Evolutionary conservation across 1,140 invertebrate species (phyloP).

Genomic region (Carposina sasakii): DNA sequence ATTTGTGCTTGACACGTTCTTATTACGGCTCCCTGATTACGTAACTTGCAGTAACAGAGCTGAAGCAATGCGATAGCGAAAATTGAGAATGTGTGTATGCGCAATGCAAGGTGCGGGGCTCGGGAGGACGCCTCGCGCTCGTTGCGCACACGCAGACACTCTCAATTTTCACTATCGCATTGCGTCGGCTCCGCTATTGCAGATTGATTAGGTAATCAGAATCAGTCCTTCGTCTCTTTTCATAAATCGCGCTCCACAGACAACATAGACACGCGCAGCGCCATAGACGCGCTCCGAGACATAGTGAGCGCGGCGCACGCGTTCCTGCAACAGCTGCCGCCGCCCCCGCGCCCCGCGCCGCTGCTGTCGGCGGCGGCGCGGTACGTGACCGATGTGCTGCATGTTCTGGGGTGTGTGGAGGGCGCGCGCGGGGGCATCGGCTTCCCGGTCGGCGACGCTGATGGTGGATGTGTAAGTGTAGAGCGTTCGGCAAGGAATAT

Average conservation of each 20-base stretch:
- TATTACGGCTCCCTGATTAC: too few species aligned
- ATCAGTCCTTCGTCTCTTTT: too few species aligned
- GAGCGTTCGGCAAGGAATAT: background rate
- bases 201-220: too few species aligned
- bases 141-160: too few species aligned
- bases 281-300: slow-evolving; percentile 88
- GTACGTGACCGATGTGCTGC: slow-evolving; percentile 91
- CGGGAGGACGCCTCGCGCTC: too few species aligned
- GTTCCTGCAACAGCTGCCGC: slow-evolving; percentile 81
- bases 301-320: slow-evolving; percentile 87
- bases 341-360: slow-evolving; percentile 69
- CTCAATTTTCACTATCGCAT: too few species aligned
- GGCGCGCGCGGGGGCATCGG: slow-evolving; percentile 81
- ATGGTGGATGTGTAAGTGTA: slow-evolving; percentile 72
- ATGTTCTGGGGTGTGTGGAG: slow-evolving; percentile 90
- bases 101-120: too few species aligned
- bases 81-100: too few species aligned
- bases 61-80: too few species aligned
- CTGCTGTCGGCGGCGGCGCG: slow-evolving; percentile 79
- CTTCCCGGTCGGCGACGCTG: slow-evolving; percentile 77
- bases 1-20: too few species aligned
- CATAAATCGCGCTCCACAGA: slow-evolving; percentile 79
- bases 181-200: too few species aligned
- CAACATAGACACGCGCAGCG: slow-evolving; percentile 93
- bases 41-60: too few species aligned